Conservation (phyloP, 1,140 invertebrate genomes). For the Achroia grisella region DNA sequence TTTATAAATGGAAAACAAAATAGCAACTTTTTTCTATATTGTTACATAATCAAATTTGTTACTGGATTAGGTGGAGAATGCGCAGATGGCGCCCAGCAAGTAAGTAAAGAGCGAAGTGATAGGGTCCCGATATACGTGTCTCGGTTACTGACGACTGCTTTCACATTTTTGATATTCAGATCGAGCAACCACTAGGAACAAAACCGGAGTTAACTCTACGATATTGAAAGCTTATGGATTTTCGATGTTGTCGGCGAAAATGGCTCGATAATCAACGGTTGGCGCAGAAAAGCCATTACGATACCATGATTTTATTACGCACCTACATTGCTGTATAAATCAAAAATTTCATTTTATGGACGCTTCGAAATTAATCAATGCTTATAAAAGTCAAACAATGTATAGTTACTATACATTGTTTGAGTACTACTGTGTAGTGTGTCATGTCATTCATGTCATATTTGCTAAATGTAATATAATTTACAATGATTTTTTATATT, state of each 20-base stretch:
- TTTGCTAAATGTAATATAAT: too few relatives aligned
- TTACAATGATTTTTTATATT: too few relatives aligned
- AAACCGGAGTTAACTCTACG: slow-evolving; percentile 64
- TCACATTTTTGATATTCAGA: slow-evolving; percentile 73
- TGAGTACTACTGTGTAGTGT: too few relatives aligned
- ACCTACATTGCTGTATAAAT: too few relatives aligned
- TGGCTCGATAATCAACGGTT: slow-evolving; percentile 35
- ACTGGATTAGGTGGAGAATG: slow-evolving; percentile 61
- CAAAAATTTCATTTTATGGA: too few relatives aligned
- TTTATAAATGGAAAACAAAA: not conserved
- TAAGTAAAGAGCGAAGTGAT: slow-evolving; percentile 71
- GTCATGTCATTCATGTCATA: too few relatives aligned
- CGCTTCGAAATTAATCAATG: too few relatives aligned
- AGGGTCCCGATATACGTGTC: slow-evolving; percentile 69
- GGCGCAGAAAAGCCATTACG: not conserved
- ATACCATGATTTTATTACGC: not conserved
- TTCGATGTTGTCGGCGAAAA: slow-evolving; percentile 61
- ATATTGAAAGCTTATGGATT: slow-evolving; percentile 73
- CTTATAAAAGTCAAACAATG: too few relatives aligned
- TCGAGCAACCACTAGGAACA: slow-evolving; percentile 59
- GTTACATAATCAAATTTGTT: slow-evolving; percentile 65
- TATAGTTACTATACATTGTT: too few relatives aligned
- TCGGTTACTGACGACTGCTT: slow-evolving; percentile 63
- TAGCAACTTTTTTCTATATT: slow-evolving; percentile 23
- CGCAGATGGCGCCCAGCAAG: slow-evolving; percentile 64